Conservation (phyloP, 2,797 vertebrate genomes). For the Xiphophorus birchmanni region DNA sequence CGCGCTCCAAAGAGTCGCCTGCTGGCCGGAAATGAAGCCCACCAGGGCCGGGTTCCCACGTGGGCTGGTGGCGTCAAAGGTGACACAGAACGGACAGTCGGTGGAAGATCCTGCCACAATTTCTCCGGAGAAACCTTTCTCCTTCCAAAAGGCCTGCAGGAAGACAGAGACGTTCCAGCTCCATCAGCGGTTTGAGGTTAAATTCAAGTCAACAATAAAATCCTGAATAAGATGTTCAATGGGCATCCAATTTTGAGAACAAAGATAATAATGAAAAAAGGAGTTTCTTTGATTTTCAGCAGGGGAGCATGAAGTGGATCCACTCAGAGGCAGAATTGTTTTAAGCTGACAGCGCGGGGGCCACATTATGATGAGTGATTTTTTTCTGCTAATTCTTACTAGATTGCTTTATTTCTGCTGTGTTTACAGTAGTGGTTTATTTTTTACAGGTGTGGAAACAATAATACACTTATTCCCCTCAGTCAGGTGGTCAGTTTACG, state of each 20-base stretch:
- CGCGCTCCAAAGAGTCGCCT: conserved; percentile 71
- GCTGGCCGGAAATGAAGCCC: conserved; percentile 74
- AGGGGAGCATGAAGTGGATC: neutral
- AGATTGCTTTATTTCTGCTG: neutral
- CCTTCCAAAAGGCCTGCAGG: conserved; percentile 79
- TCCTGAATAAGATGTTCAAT: neutral
- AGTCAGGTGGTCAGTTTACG: too few species aligned
- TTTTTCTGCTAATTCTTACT: neutral
- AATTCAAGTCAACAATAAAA: neutral
- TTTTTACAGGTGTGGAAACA: neutral
- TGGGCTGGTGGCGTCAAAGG: conserved; percentile 78
- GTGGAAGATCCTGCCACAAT: conserved; percentile 64
- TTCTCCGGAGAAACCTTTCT: conserved; percentile 80
- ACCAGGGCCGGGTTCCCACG: conserved; percentile 77
- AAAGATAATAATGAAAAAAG: neutral
- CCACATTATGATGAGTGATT: neutral
- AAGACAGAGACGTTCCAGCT: conserved; percentile 5
- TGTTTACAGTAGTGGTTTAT: neutral
- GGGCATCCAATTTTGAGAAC: neutral
- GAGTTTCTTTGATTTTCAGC: conserved; percentile 3
- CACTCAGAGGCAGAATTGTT: neutral
- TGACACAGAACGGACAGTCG: conserved; percentile 73
- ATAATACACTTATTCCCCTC: neutral
- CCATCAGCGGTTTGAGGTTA: neutral
- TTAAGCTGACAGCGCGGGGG: neutral